Base-by-base conservation (phyloP, 2,113 vertebrate genomes). In the Zeus faber region DNA sequence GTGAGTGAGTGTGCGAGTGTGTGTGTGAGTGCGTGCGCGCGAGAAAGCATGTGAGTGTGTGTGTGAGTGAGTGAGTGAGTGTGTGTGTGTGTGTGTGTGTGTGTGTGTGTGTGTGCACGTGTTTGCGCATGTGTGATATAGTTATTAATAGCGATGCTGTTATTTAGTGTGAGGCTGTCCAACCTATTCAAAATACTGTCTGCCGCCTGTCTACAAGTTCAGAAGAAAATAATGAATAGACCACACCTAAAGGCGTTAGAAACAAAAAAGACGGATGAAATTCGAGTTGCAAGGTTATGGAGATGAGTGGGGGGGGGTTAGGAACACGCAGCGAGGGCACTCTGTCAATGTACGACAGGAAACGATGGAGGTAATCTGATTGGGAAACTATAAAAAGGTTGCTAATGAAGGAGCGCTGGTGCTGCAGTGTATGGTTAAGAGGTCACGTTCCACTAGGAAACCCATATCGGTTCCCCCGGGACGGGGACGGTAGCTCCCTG, bases 361-460 rank as follows among this genome's bases (percentile, higher is more conserved):
- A 65, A 64, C 66, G 54, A 49, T 58, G 70, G 70, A 49, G 51
- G 62, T 74, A 80, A 85, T 70, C 56, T 63, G 67, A 84, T 71
- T 72, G 55, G 41, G 50, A 58, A 51, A 60, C 82, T 83, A 82
- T 80, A 76, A 69, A 82, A 82, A 80, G 72, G 60, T 68, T 16
- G 1, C 54, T 79, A 80, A 80, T 82, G 77, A 76, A 67, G 65
- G 51, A 41, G 44, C 65, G 43, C 53, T 54, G 27, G 46, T 65
- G 56, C 54, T 29, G 6, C 45, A 63, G 33, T 55, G 33, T 64
- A 59, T 70, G 62, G 48, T 72, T 70, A 67, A 62, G 67, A 77
- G 78, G 71, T 80, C 63, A 81, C 58, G 62, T 68, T 70, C 69
- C 58, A 33, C 54, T 1, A 65, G 67, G 69, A 73, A 72, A 79